Conservation (phyloP, 2,888 invertebrate species). For the Leptinotarsa tumamoca region DNA sequence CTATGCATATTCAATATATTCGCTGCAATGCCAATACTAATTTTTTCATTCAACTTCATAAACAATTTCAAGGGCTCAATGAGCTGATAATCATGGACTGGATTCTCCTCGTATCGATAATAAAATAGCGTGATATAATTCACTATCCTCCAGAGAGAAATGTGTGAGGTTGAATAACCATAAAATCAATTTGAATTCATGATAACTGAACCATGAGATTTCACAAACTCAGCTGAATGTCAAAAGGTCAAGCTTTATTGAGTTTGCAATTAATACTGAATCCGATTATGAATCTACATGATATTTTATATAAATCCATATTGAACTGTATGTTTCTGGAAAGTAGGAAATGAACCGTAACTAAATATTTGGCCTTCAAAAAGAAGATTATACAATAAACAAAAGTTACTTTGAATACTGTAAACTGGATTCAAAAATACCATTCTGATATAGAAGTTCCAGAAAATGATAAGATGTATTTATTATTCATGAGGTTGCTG, state of each 20-base stretch:
- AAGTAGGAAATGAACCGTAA: too few relatives aligned
- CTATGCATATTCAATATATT: neutral
- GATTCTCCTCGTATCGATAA: neutral
- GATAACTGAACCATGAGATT: constrained; percentile 1
- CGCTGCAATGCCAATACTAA: neutral
- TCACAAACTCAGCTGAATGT: neutral
- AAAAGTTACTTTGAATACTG: too few relatives aligned
- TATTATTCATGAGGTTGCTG: too few relatives aligned
- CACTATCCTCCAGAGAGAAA: neutral
- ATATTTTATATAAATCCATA: too few relatives aligned
- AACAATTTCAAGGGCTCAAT: neutral
- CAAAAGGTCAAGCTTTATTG: neutral
- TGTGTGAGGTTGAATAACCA: constrained; percentile 1
- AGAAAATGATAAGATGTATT: too few relatives aligned
- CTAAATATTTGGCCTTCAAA: too few relatives aligned
- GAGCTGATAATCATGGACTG: neutral
- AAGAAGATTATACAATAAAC: too few relatives aligned
- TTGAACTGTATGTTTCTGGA: too few relatives aligned
- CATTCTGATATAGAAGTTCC: too few relatives aligned
- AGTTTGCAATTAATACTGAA: neutral
- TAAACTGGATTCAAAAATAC: too few relatives aligned
- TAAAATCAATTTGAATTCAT: constrained; percentile 6
- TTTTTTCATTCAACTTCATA: neutral
- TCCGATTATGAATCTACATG: too few relatives aligned
- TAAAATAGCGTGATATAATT: constrained; percentile 1